A percentile compares a stretch with the other conserved stretches of the same genome.
These are phyloP conservation scores for Tinea pellionella DNA, from an alignment of 2,888 invertebrate species.

Conservation along the genomic window DNA sequence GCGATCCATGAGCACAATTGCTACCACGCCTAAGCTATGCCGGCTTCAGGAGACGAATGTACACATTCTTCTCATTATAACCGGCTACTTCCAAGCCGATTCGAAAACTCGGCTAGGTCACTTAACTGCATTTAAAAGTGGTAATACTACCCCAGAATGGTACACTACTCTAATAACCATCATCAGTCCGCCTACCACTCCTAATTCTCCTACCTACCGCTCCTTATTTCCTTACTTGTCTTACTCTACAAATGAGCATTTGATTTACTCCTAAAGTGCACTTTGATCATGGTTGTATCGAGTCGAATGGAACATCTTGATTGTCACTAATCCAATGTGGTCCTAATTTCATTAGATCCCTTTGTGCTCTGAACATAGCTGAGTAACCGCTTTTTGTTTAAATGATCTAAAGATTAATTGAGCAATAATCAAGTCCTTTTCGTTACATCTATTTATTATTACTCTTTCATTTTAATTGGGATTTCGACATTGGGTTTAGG, in stretches of 20 bases:
- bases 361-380: background rate
- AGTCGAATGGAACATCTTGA: background rate
- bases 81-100: no score
- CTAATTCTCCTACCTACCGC: no score
- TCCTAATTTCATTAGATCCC: slow-evolving; percentile 7
- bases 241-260: background rate
- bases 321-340: slow-evolving; percentile 1
- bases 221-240: no score
- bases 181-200: no score
- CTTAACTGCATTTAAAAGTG: no score
- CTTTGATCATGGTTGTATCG: background rate
- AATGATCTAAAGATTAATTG: background rate
- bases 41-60: no score
- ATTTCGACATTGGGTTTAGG: slow-evolving; percentile 1
- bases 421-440: background rate
- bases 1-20: no score
- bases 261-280: background rate
- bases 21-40: no score
- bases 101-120: no score
- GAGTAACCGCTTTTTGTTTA: background rate
- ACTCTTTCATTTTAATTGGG: background rate
- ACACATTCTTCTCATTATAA: no score
- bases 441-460: background rate
- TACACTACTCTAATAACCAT: no score
- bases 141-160: no score